Base-by-base conservation (phyloP, 2,888 invertebrate species). In the Hypsopygia costalis region DNA sequence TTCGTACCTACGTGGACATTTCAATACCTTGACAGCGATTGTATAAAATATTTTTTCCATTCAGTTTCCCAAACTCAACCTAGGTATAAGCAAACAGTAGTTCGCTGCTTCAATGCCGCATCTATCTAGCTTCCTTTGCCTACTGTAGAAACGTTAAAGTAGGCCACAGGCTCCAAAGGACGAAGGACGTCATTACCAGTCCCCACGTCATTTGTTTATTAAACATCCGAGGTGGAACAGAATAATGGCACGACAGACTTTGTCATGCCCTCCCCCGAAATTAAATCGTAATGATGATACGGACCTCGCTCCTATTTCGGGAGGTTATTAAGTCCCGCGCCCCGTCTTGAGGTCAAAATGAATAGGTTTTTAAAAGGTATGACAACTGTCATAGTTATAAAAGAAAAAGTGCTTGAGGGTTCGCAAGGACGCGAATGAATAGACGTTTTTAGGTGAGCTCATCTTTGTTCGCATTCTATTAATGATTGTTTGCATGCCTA, bases 211-310 rank as follows among this genome's bases (percentile, higher is more conserved):
- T 86, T 85, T 85, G 86, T 85, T 85, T 85, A 85, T 83, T 81
- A 86, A 86, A 81, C 83, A 81, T 78, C 71, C 71, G 76, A 82
- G 82, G 81, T 81, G 80, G 82, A 83, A 85, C 79, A 70, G 73
- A 78, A 85, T 86, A 87, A 87, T 86, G 81, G 82, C 67, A 63
- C 58, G 65, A 71, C 69, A 77, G 85, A 82, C 81, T 81, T 83
- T 81, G 85, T 81, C 82, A 79, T 72, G 80, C 75, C 65, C 79
- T 78, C 76, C 80, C 81, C 79, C 76, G 69, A 81, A 83, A 85
- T 87, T 85, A 82, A 87, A 87, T 82, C 72, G 80, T 82, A 86
- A 85, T 80, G 82, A 81, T 80, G 86, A 83, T 81, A 77, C 80
- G 73, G 69, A 69, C 71, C 70, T 69, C 76, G 74, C 69, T 78